Conservation (phyloP, 2,797 vertebrate genomes). For the Rhadinocentrus ornatus region DNA sequence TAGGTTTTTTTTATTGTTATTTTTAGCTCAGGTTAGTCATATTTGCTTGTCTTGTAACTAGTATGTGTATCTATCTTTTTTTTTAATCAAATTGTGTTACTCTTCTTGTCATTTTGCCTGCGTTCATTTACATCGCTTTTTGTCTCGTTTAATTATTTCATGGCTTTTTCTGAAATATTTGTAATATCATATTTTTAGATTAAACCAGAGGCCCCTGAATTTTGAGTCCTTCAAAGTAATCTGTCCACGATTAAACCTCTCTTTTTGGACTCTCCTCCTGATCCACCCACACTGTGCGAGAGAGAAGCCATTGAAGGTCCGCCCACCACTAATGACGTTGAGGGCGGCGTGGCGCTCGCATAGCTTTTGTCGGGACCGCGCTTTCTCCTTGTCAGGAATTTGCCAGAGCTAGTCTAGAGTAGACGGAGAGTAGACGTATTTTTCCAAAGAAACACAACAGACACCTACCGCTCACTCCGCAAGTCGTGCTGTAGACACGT, state of each 20-base stretch:
- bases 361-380: constrained; percentile 59
- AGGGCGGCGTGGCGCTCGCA: constrained; percentile 17
- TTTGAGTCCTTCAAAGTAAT: neutral
- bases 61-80: too few relatives aligned
- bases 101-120: neutral
- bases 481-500: constrained; percentile 54
- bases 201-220: neutral
- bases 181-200: neutral
- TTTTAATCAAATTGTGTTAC: too few relatives aligned
- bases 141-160: neutral
- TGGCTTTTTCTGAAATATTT: neutral
- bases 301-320: constrained; percentile 11
- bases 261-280: neutral
- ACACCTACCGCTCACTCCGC: neutral
- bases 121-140: neutral
- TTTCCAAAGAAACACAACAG: neutral
- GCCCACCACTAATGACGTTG: constrained; percentile 35
- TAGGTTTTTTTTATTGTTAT: too few relatives aligned
- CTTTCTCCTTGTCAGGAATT: constrained; percentile 14
- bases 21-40: too few relatives aligned
- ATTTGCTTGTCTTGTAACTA: too few relatives aligned
- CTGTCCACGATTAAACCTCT: neutral
- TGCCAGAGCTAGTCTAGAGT: constrained; percentile 33
- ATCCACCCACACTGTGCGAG: too few relatives aligned
- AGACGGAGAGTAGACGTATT: constrained; percentile 20